These are phyloP conservation scores for Petrolisthes manimaculis DNA, from an alignment of 2,888 invertebrate species.

Conservation along the genomic window DNA sequence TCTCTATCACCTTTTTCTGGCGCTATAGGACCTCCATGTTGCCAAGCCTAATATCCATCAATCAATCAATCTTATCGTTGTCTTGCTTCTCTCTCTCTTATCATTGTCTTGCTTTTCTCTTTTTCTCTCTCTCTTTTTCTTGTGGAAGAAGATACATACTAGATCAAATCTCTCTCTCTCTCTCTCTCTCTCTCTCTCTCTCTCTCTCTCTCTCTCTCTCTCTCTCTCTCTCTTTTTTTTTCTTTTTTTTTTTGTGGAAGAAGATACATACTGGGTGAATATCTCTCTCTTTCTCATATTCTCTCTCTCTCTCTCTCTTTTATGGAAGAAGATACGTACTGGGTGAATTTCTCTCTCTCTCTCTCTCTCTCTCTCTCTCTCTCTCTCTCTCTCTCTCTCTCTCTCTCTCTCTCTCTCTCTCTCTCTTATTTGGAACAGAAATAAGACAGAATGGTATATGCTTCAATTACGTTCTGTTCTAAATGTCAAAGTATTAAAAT, in stretches of 20 bases:
- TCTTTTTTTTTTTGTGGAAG: background rate
- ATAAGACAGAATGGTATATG: background rate
- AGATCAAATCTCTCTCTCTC: background rate
- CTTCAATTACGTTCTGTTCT: background rate
- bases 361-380: background rate
- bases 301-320: background rate
- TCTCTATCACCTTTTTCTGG: no score
- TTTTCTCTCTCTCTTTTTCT: background rate
- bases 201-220: background rate
- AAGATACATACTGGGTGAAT: background rate
- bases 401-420: background rate
- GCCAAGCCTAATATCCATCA: no score
- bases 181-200: background rate
- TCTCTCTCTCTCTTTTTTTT: background rate
- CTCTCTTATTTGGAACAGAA: background rate
- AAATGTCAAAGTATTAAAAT: background rate
- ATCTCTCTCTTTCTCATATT: background rate
- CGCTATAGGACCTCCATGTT: no score
- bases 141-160: background rate
- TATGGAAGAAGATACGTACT: background rate
- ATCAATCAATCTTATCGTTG: no score
- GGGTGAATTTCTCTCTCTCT: background rate
- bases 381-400: constrained; percentile 1
- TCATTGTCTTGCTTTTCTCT: no score
- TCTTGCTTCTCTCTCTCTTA: background rate